Evolutionary conservation across 2,888 invertebrate species (phyloP), one percentile per base, ranked within the genome.

Genomic region (Cinara cedri): DNA sequence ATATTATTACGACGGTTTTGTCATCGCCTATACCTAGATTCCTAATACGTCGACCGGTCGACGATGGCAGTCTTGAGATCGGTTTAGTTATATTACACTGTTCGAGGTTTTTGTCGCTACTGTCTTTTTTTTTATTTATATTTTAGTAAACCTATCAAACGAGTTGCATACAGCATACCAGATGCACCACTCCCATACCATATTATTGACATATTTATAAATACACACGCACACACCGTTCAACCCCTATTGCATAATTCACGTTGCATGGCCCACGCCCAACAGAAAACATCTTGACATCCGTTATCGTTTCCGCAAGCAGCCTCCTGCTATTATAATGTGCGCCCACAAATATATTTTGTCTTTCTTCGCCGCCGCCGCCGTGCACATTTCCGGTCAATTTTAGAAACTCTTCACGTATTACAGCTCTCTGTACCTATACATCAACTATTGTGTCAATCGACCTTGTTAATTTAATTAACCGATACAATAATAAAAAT

Each of bases 271-370:
- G 57, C 49, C 49, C 49, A 60, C 46, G 49, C 62, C 62, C 10
- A 63, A 34, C 34, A 65, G 54, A 65, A 74, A 74, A 74, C 74
- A 24, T 74, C 74, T 74, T 54, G n/a, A 78, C 78, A 70, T 78
- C 78, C 78, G 78, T 76, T 66, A 66, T 54, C 16, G 57, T 60
- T 60, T 60, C 70, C 78, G 70, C 62, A 42, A 57, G 16, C 65
- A 76, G 55, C 68, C 44, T 78, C 78, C 49, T 66, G 34, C 24
- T 54, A 6, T 66, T 66, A 21, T 51, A 42, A n/a, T 62, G 21
- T 49, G 10, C 11, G 21, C 21, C 13, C n/a, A 42, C 16, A 11
- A 54, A 16, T 54, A 34, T 34, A 34, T 34, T 34, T 34, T 34
- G 34, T 26, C 44, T 65, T 54, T 54, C 24, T 44, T 54, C 3